Base-by-base conservation (phyloP, 2,888 invertebrate species). In the Ptilodon capucinus region DNA sequence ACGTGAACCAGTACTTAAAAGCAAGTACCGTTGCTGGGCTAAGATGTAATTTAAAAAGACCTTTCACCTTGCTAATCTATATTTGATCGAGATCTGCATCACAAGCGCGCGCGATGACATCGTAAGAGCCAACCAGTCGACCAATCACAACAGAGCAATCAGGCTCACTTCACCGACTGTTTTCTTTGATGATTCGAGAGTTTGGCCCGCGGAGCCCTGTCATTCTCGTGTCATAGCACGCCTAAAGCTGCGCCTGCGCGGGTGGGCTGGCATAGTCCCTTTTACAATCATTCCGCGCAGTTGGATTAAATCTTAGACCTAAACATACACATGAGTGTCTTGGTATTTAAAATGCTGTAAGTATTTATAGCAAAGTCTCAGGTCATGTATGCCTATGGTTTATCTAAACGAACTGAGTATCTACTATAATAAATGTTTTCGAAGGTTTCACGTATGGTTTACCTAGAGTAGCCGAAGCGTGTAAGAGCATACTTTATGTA, bases 161-260 rank as follows among this genome's bases (percentile, higher is more conserved):
- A 86, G 71, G 57, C 59, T 73, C 79, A 73, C 71, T 84, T 83
- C 80, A 84, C 71, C 71, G 78, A 67, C 74, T 85, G 76, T 86
- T 86, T 83, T 79, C 79, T 81, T 82, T 79, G 77, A 83, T 80
- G 81, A 81, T 77, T 85, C 70, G 74, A 76, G 78, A 79, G 75
- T 77, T 74, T 74, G 65, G 60, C 58, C 63, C 54, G 68, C 64
- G 65, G 57, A 60, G 68, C 60, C 74, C 54, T 64, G 73, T 77
- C 77, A 76, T 69, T 73, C 71, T 71, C 56, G 64, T 68, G 75
- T 73, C 71, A 76, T 63, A 49, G 39, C 41, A 32, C 34, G 43
- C 21, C 28, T 41, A 16, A 46, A 41, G 48, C 46, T 50, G 43
- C 45, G 52, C 56, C 68, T 55, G 59, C 62, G 78, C 74, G 86